Percentiles rank a stretch among this genome's conserved stretches.
These are phyloP conservation scores for Anas flavirostris DNA, from an alignment of 2,797 vertebrate genomes.

Conservation along the genomic window DNA sequence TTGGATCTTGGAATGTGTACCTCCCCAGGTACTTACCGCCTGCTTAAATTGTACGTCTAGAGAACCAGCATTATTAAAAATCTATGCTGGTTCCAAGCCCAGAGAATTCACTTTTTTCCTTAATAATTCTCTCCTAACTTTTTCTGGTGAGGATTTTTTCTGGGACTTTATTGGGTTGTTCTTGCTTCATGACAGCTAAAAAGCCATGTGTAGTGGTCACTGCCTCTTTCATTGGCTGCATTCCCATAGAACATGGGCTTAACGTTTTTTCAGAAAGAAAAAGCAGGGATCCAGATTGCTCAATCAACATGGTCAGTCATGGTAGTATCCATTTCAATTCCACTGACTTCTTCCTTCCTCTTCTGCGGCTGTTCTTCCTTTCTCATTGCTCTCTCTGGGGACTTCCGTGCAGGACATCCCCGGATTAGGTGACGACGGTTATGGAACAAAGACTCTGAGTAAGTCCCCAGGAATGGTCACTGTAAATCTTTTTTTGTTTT, in stretches of 20 bases:
- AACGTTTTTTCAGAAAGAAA: conserved; percentile 33
- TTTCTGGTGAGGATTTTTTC: not conserved
- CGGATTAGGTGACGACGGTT: conserved; percentile 99
- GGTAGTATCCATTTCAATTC: conserved; percentile 84
- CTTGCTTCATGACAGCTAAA: conserved; percentile 2
- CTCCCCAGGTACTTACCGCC: not conserved
- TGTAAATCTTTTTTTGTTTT: conserved; percentile 79
- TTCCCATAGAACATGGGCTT: conserved; percentile 18
- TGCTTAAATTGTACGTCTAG: not conserved
- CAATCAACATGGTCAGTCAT: conserved; percentile 82
- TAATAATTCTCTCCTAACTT: not conserved
- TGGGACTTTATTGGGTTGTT: not conserved
- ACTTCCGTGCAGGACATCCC: conserved; percentile 96
- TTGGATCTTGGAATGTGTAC: not conserved
- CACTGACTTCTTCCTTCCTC: conserved; percentile 91
- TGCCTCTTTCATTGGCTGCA: conserved; percentile 10
- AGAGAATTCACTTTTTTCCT: not conserved
- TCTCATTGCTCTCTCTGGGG: conserved; percentile 90
- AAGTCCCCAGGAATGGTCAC: conserved; percentile 94
- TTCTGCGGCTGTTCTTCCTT: conserved; percentile 89
- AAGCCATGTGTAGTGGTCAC: not conserved
- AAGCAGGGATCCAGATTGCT: conserved; percentile 79
- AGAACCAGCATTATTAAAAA: not conserved
- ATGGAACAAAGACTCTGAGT: conserved; percentile 99
- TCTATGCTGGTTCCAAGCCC: not conserved